Base-by-base conservation (phyloP, 2,888 invertebrate species). In the Auanema sp. region DNA sequence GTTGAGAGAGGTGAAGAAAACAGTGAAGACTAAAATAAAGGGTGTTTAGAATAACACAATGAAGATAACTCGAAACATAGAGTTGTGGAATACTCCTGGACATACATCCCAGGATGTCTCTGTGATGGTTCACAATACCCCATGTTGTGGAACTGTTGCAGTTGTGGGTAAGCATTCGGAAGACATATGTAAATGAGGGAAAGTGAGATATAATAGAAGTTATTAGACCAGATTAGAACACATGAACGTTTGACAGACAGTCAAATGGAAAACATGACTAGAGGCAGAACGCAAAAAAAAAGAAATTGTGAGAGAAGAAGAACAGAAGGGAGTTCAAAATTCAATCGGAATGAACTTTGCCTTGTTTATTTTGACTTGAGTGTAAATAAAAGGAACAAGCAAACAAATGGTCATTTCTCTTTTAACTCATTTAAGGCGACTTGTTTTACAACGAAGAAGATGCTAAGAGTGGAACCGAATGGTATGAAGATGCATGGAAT, bases 11-110 rank as follows among this genome's bases (percentile, higher is more conserved):
- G 73, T 73, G 44, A 14, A 14, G n/a, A n/a, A 33, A 33, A 3
- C 33, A 33, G 3, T 33, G 33, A 33, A 33, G 33, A 5, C 8
- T 33, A 10, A 47, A 5, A 47, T 5, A 3, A 47, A 5, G 16
- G 10, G 21, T 43, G 12, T 23, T 78, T 40, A 79, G 76, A 72
- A 68, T 47, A 67, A 75, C 11, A 65, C 64, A 16, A 78, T 81
- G 75, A 67, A 70, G 60, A 55, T 81, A 10, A 78, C 79, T 1
- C 56, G 61, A 43, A 81, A 79, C 50, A 71, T 80, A 16, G 70
- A 80, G 61, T 53, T 81, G 5, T 81, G 80, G 81, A 79, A 78
- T 63, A 81, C 81, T 44, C 79, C 80, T 4, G 80, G 80, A 2
- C 79, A 79, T 60, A 80, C 80, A 11, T 68, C 68, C 21, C 76